These are phyloP conservation scores for Dynastes tityus DNA, from an alignment of 2,888 invertebrate species.

Conservation along the genomic window DNA sequence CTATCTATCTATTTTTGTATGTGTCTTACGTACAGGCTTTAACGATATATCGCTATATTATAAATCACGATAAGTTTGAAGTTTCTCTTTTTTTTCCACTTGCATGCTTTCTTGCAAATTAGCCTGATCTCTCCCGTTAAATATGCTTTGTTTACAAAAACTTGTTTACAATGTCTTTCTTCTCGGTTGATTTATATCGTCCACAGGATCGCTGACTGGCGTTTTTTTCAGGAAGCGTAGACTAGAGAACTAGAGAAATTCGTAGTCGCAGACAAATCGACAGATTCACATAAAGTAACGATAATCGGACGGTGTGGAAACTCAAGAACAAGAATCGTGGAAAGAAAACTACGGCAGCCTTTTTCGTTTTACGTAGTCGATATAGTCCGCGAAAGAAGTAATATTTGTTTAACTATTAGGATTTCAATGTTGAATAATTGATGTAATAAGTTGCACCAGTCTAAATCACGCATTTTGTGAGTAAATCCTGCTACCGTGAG, in stretches of 20 bases:
- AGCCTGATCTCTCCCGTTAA: constrained; percentile 9
- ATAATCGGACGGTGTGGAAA: constrained; percentile 6
- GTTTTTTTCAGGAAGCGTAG: not conserved
- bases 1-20: too few species aligned
- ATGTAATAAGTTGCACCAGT: too few species aligned
- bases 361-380: not conserved
- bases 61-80: too few species aligned
- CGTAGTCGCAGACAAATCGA: not conserved
- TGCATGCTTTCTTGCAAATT: constrained; percentile 2
- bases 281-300: not conserved
- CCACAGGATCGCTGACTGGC: not conserved
- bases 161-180: constrained; percentile 19
- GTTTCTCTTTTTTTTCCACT: not conserved
- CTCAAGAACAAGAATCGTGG: not conserved
- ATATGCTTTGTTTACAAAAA: constrained; percentile 28
- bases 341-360: not conserved
- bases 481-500: too few species aligned
- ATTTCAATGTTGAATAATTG: too few species aligned
- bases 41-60: too few species aligned
- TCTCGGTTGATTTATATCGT: constrained; percentile 5
- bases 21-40: not conserved
- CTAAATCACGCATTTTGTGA: too few species aligned
- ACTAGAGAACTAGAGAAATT: not conserved
- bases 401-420: too few species aligned
- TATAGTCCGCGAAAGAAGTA: too few species aligned